Percentiles rank a stretch among this genome's conserved stretches.
Conservation (phyloP, 2,113 vertebrate species). For the Chaetops frenatus region DNA sequence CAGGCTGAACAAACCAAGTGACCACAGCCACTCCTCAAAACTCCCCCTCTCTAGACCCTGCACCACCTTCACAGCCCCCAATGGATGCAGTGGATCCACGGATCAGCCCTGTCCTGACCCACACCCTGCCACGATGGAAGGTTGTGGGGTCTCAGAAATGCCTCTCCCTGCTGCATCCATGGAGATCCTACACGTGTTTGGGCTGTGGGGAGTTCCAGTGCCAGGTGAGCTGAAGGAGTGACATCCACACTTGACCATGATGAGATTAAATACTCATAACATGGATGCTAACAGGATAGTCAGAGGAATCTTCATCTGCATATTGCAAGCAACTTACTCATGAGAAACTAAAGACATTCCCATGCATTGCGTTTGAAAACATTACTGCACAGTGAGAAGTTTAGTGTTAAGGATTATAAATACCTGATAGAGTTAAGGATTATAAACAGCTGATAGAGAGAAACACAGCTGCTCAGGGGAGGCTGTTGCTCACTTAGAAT, state of each 20-base stretch:
- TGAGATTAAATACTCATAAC: not conserved
- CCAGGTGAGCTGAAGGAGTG: not conserved
- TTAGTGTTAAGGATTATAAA: too few relatives aligned
- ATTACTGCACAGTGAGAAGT: too few relatives aligned
- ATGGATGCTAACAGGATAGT: too few relatives aligned
- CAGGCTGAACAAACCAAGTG: not conserved
- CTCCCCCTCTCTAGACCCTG: too few relatives aligned
- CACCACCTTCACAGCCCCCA: not conserved
- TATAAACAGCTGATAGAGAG: too few relatives aligned
- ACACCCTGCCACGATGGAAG: accelerated
- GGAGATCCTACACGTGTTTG: accelerated
- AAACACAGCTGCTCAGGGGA: too few relatives aligned
- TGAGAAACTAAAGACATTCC: too few relatives aligned
- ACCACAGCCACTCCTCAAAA: not conserved
- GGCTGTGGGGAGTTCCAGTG: not conserved
- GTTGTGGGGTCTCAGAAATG: accelerated
- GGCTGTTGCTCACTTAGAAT: too few relatives aligned
- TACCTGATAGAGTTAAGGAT: too few relatives aligned
- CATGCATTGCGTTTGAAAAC: too few relatives aligned
- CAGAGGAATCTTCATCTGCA: too few relatives aligned
- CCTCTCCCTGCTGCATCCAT: accelerated
- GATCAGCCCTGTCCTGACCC: not conserved
- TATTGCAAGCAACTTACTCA: too few relatives aligned
- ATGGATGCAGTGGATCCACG: accelerated
- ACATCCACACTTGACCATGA: not conserved